These are phyloP conservation scores for Orchesella flavescens DNA, from an alignment of 2,888 invertebrate species.

Conservation along the genomic window DNA sequence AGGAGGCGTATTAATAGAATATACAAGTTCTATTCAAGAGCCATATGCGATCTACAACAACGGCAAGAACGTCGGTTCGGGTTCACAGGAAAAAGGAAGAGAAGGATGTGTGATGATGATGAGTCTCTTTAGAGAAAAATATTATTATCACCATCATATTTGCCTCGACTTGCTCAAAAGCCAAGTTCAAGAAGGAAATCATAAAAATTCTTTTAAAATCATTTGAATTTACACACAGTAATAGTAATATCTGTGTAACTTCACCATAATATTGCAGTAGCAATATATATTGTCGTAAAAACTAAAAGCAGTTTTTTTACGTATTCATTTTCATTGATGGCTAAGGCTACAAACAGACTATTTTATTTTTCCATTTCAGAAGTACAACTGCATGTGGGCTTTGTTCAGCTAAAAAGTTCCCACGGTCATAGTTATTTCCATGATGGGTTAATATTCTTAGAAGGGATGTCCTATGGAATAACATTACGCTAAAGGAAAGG, in stretches of 20 bases:
- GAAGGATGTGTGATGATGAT: background rate
- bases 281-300: slow-evolving; percentile 16
- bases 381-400: too few relatives aligned
- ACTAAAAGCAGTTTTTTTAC: slow-evolving; percentile 17
- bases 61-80: slow-evolving; percentile 15
- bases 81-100: slow-evolving; percentile 44
- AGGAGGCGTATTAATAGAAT: slow-evolving; percentile 15
- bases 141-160: too few relatives aligned
- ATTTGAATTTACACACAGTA: slow-evolving; percentile 8
- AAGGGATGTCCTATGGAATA: background rate
- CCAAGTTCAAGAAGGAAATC: slow-evolving; percentile 27
- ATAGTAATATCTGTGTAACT: background rate
- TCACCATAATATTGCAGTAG: background rate
- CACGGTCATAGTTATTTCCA: slow-evolving; percentile 21
- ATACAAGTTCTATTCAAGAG: background rate
- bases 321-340: too few relatives aligned
- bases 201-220: slow-evolving; percentile 17
- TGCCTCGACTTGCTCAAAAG: too few relatives aligned
- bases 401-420: background rate
- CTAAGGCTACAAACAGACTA: background rate
- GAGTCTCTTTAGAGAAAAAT: too few relatives aligned
- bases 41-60: too few relatives aligned
- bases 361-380: slow-evolving; percentile 18
- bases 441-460: background rate
- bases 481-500: background rate